Evolutionary conservation across 1,140 invertebrate genomes (phyloP).

Genomic region (Pseudomyrmex flavicornis): DNA sequence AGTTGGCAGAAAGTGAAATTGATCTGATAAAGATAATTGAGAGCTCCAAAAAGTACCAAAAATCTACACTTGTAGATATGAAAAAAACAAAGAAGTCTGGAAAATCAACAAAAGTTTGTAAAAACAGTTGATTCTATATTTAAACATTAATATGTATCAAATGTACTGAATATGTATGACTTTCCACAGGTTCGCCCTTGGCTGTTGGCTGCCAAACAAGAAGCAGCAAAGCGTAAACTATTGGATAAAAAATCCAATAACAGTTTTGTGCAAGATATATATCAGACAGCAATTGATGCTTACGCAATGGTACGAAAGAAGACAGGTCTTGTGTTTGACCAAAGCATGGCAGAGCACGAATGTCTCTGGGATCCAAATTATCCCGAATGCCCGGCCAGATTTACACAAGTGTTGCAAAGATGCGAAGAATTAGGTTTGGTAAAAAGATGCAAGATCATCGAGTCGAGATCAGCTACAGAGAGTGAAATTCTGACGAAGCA

Average conservation of each 20-base stretch:
- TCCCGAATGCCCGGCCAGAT: constrained; percentile 92
- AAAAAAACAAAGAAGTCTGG: constrained; percentile 65
- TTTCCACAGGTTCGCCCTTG: constrained; percentile 79
- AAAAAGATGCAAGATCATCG: constrained; percentile 88
- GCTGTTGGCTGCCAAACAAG: constrained; percentile 80
- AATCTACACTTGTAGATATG: constrained; percentile 62
- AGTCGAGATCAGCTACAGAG: constrained; percentile 88
- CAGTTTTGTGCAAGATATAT: constrained; percentile 78
- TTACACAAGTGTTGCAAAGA: constrained; percentile 89
- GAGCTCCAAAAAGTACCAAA: constrained; percentile 68
- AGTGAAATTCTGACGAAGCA: constrained; percentile 90
- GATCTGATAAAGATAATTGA: constrained; percentile 79
- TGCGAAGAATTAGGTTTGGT: constrained; percentile 91
- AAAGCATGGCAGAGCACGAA: constrained; percentile 90
- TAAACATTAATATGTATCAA: constrained; percentile 8
- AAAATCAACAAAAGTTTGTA: constrained; percentile 69
- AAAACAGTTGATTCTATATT: constrained; percentile 43
- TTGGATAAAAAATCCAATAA: constrained; percentile 73
- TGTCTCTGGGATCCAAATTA: constrained; percentile 94
- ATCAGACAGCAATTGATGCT: constrained; percentile 88
- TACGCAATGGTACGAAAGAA: constrained; percentile 86
- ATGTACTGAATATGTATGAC: not conserved
- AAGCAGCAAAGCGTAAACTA: constrained; percentile 77
- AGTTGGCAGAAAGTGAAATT: constrained; percentile 81
- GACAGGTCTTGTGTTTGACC: constrained; percentile 93